A percentile compares a stretch with the other conserved stretches of the same genome.
phyloP scores from a whole-genome alignment of 92 coral and sea anemone species.

The Epizoanthus illoricatus region DNA sequence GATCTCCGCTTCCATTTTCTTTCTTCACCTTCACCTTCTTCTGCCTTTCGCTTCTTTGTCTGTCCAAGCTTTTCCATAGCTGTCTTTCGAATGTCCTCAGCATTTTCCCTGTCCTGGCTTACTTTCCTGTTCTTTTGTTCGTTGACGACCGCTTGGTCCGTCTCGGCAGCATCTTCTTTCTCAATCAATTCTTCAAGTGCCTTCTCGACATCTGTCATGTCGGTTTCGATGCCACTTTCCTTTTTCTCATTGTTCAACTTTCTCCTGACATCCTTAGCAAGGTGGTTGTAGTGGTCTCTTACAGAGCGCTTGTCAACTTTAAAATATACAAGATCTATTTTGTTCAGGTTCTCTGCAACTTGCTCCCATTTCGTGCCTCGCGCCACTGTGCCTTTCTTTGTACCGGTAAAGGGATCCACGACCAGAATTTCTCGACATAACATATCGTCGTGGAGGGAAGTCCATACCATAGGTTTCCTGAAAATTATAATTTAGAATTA shows the following conservation, averaged over 20 bases:
- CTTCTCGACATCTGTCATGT: conserved; percentile 41
- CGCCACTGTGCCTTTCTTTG: conserved; percentile 53
- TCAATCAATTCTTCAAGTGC: conserved; percentile 44
- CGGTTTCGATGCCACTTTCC: conserved; percentile 27
- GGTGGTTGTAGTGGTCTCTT: conserved; percentile 40
- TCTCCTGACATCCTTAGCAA: conserved; percentile 16
- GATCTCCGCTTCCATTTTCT: conserved; percentile 7
- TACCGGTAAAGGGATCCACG: conserved; percentile 49
- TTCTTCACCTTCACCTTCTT: conserved; percentile 16
- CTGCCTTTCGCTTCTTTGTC: conserved; percentile 39
- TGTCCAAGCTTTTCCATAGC: conserved; percentile 44
- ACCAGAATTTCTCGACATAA: conserved; percentile 52
- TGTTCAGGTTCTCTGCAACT: conserved; percentile 53
- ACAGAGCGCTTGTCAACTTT: conserved; percentile 37
- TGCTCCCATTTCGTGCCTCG: conserved; percentile 51
- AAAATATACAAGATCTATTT: conserved; percentile 33
- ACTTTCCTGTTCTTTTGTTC: conserved; percentile 34
- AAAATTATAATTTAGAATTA: conserved; percentile 24
- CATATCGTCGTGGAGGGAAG: conserved; percentile 40
- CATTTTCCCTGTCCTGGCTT: conserved; percentile 39
- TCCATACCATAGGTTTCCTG: conserved; percentile 56
- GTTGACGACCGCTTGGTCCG: conserved; percentile 31
- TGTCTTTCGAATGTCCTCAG: conserved; percentile 19
- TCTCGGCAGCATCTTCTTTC: conserved; percentile 35
- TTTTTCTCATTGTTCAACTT: conserved; percentile 21